phyloP scores from a whole-genome alignment of 2,797 vertebrate genomes.

The Schizopygopsis malacanthus region DNA sequence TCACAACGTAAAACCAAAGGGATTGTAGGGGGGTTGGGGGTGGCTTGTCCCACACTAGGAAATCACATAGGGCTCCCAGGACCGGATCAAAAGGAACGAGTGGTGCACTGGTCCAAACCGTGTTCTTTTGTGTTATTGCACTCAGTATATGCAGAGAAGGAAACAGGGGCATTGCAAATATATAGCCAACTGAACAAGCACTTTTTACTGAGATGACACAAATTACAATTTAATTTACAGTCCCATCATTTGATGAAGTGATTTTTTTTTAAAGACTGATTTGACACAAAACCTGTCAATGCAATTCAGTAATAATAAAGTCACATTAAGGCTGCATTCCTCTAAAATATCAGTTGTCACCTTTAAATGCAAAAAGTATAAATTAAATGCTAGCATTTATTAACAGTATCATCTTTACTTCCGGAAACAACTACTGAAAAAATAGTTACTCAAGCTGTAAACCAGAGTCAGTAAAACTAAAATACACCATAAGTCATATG shows the following conservation, averaged over 20 bases:
- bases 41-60: conserved; percentile 14
- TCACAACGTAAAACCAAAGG: conserved; percentile 66
- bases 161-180: conserved; percentile 3
- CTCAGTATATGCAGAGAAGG: conserved; percentile 11
- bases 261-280: not conserved
- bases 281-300: conserved; percentile 1
- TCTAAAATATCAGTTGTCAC: not conserved
- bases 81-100: conserved; percentile 31
- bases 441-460: not conserved
- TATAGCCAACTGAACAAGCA: not conserved
- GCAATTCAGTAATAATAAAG: not conserved
- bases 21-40: conserved; percentile 32
- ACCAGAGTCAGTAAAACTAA: not conserved
- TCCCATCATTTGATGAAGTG: not conserved
- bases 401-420: not conserved
- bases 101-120: conserved; percentile 31
- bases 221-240: not conserved
- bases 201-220: conserved; percentile 5
- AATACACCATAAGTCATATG: not conserved
- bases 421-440: not conserved
- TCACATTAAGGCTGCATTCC: not conserved
- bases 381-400: not conserved
- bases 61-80: conserved; percentile 25
- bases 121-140: conserved; percentile 21
- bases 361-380: not conserved